These are phyloP conservation scores for Nerophis ophidion DNA, from an alignment of 2,113 vertebrate species.

Conservation along the genomic window DNA sequence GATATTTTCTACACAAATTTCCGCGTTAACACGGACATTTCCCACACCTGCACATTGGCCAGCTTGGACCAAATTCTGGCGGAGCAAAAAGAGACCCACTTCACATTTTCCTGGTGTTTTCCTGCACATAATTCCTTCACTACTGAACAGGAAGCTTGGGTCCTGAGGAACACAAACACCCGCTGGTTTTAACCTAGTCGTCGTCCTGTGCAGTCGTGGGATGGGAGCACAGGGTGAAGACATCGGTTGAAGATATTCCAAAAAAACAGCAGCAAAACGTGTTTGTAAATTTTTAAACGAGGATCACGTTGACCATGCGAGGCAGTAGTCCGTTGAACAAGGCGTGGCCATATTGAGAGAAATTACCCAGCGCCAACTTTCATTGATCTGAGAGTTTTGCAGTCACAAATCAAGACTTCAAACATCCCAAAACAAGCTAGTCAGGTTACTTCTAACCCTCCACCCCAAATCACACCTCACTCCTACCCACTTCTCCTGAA, in stretches of 20 bases:
- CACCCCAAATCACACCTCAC: too few species aligned
- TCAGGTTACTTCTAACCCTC: too few species aligned
- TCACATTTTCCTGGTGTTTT: too few species aligned
- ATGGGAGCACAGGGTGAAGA: background rate
- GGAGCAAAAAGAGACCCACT: too few species aligned
- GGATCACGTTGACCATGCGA: constrained; percentile 41
- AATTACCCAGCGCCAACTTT: constrained; percentile 42
- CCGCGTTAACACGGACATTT: too few species aligned
- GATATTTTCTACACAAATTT: too few species aligned
- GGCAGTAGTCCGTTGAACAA: constrained; percentile 31
- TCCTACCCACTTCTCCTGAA: too few species aligned
- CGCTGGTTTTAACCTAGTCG: constrained; percentile 12
- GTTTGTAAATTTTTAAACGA: too few species aligned
- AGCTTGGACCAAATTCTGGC: too few species aligned
- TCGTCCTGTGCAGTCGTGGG: constrained; percentile 53
- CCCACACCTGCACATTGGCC: too few species aligned
- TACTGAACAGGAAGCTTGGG: constrained; percentile 47
- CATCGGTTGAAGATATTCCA: background rate
- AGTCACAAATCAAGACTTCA: background rate
- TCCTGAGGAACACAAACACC: constrained; percentile 43
- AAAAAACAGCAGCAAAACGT: too few species aligned
- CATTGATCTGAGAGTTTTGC: constrained; percentile 33
- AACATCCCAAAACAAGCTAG: too few species aligned
- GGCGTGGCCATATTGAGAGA: constrained; percentile 35
- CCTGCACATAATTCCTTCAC: constrained; percentile 34